Evolutionary conservation across 1,140 invertebrate genomes (phyloP).

Genomic region (Trialeurodes vaporariorum): DNA sequence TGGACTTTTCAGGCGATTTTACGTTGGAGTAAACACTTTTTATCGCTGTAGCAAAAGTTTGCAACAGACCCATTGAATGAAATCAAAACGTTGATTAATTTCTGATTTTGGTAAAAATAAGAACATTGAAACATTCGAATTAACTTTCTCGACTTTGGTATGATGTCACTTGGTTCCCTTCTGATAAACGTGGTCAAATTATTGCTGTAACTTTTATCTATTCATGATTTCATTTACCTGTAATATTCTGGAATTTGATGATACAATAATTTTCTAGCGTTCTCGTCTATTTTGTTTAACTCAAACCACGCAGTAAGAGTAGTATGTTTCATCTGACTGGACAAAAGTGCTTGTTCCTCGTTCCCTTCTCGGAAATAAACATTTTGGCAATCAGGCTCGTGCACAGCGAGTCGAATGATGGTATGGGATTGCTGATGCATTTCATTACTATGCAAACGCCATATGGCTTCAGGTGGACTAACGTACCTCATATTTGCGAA

Average conservation of each 20-base stretch:
- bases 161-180: too few species aligned
- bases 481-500: slow-evolving; percentile 34
- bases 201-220: too few species aligned
- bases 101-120: too few species aligned
- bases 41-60: too few species aligned
- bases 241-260: neutral
- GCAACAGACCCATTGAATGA: too few species aligned
- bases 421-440: slow-evolving; percentile 31
- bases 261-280: neutral
- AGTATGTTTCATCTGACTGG: neutral
- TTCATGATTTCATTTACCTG: too few species aligned
- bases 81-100: too few species aligned
- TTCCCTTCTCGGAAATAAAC: neutral
- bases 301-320: neutral
- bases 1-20: too few species aligned
- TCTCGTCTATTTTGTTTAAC: neutral
- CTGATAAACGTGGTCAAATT: too few species aligned
- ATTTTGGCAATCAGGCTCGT: slow-evolving; percentile 18
- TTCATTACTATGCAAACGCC: slow-evolving; percentile 31
- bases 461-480: slow-evolving; percentile 34
- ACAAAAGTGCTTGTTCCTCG: neutral
- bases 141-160: too few species aligned
- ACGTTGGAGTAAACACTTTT: too few species aligned
- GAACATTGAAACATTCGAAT: too few species aligned
- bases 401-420: slow-evolving; percentile 30